Evolutionary conservation across 2,797 vertebrate genomes (phyloP).

Genomic region (Cyclura pinguis): DNA sequence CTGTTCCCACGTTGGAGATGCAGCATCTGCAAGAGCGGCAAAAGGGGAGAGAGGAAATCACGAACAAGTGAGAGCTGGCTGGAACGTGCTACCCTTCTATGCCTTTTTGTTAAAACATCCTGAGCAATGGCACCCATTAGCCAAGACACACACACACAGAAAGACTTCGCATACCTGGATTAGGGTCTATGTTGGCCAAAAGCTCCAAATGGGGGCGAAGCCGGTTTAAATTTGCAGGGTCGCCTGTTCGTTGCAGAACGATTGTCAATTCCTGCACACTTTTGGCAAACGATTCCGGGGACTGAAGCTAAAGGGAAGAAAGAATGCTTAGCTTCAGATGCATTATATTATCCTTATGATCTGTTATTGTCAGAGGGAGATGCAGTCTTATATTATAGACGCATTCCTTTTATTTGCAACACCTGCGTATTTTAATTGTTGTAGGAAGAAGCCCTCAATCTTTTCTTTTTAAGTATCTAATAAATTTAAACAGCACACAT

Average conservation of each 20-base stretch:
- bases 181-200: constrained; percentile 96
- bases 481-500: too few species aligned
- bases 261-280: constrained; percentile 97
- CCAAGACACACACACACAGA: neutral
- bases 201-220: constrained; percentile 92
- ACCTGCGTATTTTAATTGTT: neutral
- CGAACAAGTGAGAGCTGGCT: neutral
- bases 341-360: neutral
- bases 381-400: neutral
- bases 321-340: neutral
- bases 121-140: too few species aligned
- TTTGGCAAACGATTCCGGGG: constrained; percentile 96
- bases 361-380: neutral
- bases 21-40: constrained; percentile 81
- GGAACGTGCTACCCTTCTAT: too few species aligned
- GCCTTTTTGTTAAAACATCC: neutral
- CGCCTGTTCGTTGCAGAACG: constrained; percentile 94
- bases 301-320: constrained; percentile 87
- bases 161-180: constrained; percentile 84
- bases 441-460: neutral
- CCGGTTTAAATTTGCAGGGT: constrained; percentile 94
- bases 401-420: neutral
- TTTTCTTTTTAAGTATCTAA: neutral
- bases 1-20: constrained; percentile 92
- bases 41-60: neutral